Conservation (phyloP, 2,888 invertebrate species). For the Metellina segmentata region DNA sequence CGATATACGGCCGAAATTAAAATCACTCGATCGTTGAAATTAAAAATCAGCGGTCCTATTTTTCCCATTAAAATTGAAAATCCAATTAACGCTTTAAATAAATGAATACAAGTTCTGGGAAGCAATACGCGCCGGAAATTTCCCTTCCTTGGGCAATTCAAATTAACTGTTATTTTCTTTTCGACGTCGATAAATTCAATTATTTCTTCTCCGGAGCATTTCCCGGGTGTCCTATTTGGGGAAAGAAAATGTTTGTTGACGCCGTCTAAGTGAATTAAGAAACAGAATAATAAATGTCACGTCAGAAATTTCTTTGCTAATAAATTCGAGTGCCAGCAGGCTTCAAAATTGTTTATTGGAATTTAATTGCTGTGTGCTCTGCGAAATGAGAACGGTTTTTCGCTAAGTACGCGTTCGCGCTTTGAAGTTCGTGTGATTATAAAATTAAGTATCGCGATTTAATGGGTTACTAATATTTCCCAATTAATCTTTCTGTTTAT, state of each 20-base stretch:
- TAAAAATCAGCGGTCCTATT: not conserved
- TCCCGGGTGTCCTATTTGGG: constrained; percentile 10
- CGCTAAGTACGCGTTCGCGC: not conserved
- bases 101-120: constrained; percentile 1
- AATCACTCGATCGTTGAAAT: not conserved
- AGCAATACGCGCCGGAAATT: constrained; percentile 5
- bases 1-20: not conserved
- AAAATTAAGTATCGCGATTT: not conserved
- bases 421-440: not conserved
- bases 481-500: not conserved
- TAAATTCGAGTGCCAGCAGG: not conserved
- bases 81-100: constrained; percentile 3
- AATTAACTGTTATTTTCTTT: constrained; percentile 37
- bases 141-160: constrained; percentile 13
- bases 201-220: constrained; percentile 13
- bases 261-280: constrained; percentile 37
- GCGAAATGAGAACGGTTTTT: not conserved
- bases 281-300: constrained; percentile 44
- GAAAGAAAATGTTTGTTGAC: constrained; percentile 43
- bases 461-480: not conserved
- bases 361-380: not conserved
- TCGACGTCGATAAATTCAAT: constrained; percentile 29
- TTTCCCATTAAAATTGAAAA: not conserved
- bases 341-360: constrained; percentile 21
- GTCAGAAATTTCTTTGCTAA: not conserved